Conservation (phyloP, 2,113 vertebrate species). For the Donacobius atricapilla region DNA sequence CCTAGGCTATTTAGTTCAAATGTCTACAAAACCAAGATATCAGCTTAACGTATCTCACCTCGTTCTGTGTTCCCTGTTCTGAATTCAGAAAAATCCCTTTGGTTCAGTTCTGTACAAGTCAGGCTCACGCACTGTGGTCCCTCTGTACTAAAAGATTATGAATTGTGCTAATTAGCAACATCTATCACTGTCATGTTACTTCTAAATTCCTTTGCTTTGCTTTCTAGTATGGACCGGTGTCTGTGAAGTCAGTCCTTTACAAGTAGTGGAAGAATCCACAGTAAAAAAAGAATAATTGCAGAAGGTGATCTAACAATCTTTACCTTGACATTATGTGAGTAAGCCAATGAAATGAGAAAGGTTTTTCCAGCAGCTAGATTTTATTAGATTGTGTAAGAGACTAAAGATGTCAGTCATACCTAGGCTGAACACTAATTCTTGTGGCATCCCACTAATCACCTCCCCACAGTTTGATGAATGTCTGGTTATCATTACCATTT, state of each 20-base stretch:
- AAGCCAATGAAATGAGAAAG: background rate
- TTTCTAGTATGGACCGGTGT: background rate
- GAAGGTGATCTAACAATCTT: background rate
- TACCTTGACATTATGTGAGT: background rate
- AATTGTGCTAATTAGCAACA: background rate
- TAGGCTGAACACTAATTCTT: slow-evolving; percentile 17
- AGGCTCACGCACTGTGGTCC: background rate
- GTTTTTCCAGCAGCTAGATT: background rate
- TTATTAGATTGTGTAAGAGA: slow-evolving; percentile 22
- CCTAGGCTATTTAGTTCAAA: background rate
- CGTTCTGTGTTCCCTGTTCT: background rate
- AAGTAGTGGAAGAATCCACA: background rate
- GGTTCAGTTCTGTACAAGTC: background rate
- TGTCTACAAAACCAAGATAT: background rate
- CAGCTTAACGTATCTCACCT: background rate
- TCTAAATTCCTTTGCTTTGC: background rate
- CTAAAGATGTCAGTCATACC: slow-evolving; percentile 8
- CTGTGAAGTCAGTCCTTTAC: background rate
- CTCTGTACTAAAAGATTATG: background rate
- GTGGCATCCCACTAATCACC: slow-evolving; percentile 25
- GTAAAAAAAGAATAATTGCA: background rate
- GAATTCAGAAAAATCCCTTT: background rate
- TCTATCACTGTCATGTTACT: background rate
- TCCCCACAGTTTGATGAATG: background rate
- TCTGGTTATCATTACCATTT: slow-evolving; percentile 20